Evolutionary conservation across 2,888 invertebrate genomes (phyloP).

Genomic region (Mythimna lalbum): DNA sequence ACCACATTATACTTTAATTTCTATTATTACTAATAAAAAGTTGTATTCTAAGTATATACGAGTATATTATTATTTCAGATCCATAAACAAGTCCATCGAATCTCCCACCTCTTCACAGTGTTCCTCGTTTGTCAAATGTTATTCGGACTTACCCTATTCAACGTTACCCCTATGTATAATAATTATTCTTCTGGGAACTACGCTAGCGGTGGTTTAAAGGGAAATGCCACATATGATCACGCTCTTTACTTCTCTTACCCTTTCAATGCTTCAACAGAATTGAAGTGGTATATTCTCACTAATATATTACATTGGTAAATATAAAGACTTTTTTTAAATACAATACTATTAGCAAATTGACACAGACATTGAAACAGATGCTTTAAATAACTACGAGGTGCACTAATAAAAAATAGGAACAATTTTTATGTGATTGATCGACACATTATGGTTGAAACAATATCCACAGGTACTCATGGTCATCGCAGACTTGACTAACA

Average conservation of each 20-base stretch:
- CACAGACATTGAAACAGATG: too few species aligned
- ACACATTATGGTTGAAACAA: neutral
- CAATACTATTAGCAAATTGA: too few species aligned
- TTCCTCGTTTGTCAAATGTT: slow-evolving; percentile 1
- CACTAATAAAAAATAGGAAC: neutral
- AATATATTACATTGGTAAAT: slow-evolving; percentile 51
- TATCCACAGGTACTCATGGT: neutral
- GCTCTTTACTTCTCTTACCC: slow-evolving; percentile 52
- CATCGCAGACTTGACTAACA: neutral
- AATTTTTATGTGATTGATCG: too few species aligned
- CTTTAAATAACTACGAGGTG: too few species aligned
- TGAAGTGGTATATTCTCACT: slow-evolving; percentile 35
- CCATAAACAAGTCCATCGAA: slow-evolving; percentile 32
- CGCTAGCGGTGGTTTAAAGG: slow-evolving; percentile 19
- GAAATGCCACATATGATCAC: slow-evolving; percentile 51
- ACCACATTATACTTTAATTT: too few species aligned
- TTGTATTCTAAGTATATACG: too few species aligned
- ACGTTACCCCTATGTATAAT: slow-evolving; percentile 27
- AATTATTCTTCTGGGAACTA: slow-evolving; percentile 32
- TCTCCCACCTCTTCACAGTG: slow-evolving; percentile 25
- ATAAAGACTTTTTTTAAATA: neutral
- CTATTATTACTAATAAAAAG: too few species aligned
- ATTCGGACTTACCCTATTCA: neutral
- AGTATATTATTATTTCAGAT: slow-evolving; percentile 25
- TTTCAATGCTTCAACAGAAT: slow-evolving; percentile 40